Evolutionary conservation across 2,888 invertebrate genomes (phyloP), one percentile per base, ranked within the genome.

Genomic region (Eupithecia abbreviata): DNA sequence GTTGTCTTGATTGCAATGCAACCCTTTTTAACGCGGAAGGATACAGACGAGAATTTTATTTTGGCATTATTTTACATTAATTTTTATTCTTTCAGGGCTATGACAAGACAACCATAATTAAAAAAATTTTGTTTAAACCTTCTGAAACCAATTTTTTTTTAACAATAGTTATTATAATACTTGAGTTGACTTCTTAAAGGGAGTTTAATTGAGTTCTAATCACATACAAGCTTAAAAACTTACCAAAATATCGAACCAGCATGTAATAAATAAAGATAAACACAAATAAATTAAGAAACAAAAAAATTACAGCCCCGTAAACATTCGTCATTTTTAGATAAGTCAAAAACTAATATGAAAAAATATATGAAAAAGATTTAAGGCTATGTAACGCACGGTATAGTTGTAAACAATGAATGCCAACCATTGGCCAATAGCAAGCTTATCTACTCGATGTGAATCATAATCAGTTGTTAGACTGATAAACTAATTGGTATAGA

Each of bases 221-320:
- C 18, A 9, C 4, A 62, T 30, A 10, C 2, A 62, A 10, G 30
- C 10, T 12, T 6, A 41, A 51, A 42, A n/a, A 90, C 93, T 93
- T 75, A 93, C 93, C 93, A 51, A 89, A 90, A 75, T 84, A 85
- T 79, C 81, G 89, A 12, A 92, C 85, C 9, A 93, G 80, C 3
- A 91, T 73, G 2, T 84, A 88, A 76, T 93, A 93, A 15, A 93
- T 83, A 9, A 89, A 47, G 88, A 88, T 91, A 80, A 93, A 91
- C 2, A 93, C 71, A 0, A 87, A 70, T 65, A 93, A 84, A 74
- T 92, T 92, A 0, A 90, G 2, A 0, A 83, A 71, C 87, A 93
- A 86, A 81, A 92, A 92, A 42, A 90, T 66, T 4, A 93, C 74
- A 47, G 90, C 84, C 7, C 84, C 85, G 0, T 81, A 79, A 15